Evolutionary conservation across 1,140 invertebrate species (phyloP).

Genomic region (Ditylenchus dipsaci): DNA sequence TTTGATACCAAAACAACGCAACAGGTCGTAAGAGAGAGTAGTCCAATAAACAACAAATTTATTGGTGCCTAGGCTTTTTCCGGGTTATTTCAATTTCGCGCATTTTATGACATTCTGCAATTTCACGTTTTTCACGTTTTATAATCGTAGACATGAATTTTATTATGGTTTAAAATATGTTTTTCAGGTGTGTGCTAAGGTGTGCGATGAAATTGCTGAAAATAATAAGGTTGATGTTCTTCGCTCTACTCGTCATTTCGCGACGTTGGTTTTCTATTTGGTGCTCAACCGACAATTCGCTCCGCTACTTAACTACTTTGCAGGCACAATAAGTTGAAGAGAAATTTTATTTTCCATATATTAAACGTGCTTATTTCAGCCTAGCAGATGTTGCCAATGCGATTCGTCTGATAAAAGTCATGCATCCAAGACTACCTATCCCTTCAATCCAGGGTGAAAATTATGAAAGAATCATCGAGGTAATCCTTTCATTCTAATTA

Average conservation of each 20-base stretch:
- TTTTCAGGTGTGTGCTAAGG: slow-evolving; percentile 66
- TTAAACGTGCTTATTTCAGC: slow-evolving; percentile 21
- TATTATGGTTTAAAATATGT: not conserved
- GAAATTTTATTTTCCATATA: not conserved
- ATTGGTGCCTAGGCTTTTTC: too few relatives aligned
- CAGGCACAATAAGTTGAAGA: slow-evolving; percentile 60
- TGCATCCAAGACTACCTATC: slow-evolving; percentile 32
- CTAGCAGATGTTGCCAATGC: slow-evolving; percentile 27
- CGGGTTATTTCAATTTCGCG: too few relatives aligned
- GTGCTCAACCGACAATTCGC: slow-evolving; percentile 75
- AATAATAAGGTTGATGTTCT: slow-evolving; percentile 70
- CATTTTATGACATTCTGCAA: too few relatives aligned
- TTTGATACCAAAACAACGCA: too few relatives aligned
- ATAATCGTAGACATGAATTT: not conserved
- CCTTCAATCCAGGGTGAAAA: slow-evolving; percentile 11
- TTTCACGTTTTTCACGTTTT: not conserved
- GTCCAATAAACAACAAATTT: too few relatives aligned
- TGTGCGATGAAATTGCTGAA: slow-evolving; percentile 73
- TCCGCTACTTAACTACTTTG: slow-evolving; percentile 71
- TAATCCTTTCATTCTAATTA: too few relatives aligned
- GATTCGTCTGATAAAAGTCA: slow-evolving; percentile 22
- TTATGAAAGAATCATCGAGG: slow-evolving; percentile 24
- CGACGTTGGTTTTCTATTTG: slow-evolving; percentile 81
- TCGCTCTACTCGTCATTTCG: slow-evolving; percentile 86
- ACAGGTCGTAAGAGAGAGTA: too few relatives aligned